Conservation (phyloP, 2,113 vertebrate genomes). For the Hepsetus odoe region DNA sequence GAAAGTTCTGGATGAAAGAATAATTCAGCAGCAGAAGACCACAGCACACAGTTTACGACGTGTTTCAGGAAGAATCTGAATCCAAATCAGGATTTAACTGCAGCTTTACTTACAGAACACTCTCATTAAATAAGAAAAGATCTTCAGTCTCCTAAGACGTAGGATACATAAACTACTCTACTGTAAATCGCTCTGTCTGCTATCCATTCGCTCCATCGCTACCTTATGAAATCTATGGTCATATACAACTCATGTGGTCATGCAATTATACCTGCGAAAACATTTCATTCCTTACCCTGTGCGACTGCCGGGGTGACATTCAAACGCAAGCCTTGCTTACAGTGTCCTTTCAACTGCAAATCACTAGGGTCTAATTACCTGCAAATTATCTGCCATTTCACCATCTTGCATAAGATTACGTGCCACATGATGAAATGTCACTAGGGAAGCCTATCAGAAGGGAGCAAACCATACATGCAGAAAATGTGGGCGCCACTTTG, state of each 20-base stretch:
- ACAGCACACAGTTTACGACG: neutral
- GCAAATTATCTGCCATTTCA: constrained; percentile 80
- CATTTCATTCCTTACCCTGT: constrained; percentile 36
- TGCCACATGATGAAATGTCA: constrained; percentile 81
- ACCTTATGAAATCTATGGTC: constrained; percentile 16
- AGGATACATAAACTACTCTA: neutral
- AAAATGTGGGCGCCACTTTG: constrained; percentile 58
- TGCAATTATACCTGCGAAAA: constrained; percentile 39
- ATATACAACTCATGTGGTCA: constrained; percentile 12
- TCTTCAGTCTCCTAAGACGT: neutral
- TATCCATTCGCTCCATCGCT: neutral
- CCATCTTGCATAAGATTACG: constrained; percentile 87
- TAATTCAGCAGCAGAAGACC: neutral
- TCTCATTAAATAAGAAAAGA: neutral
- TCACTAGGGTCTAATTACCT: constrained; percentile 87
- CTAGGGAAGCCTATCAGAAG: constrained; percentile 67
- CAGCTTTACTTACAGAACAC: neutral
- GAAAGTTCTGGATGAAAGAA: neutral
- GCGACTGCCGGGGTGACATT: constrained; percentile 49
- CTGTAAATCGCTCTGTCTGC: neutral
- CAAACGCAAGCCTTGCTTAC: constrained; percentile 50
- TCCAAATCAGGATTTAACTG: neutral
- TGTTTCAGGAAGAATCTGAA: neutral
- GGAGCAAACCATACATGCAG: constrained; percentile 66
- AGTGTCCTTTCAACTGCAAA: constrained; percentile 71